Percentiles rank a stretch among this genome's conserved stretches.
phyloP scores from a whole-genome alignment of 1,140 invertebrate genomes.

The Lepidurus arcticus region DNA sequence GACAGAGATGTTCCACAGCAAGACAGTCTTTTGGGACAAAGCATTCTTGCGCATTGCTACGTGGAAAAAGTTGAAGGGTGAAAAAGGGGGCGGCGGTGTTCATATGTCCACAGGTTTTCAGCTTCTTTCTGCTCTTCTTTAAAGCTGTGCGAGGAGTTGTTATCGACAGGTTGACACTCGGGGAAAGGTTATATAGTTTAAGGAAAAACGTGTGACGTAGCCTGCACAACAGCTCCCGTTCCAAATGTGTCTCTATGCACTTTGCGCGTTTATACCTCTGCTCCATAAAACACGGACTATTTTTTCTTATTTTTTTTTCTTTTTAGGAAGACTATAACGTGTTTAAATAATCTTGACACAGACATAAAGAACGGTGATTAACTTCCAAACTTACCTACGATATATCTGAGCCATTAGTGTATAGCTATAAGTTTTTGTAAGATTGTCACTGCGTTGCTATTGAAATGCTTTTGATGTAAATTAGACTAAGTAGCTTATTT shows the following conservation, averaged over 20 bases:
- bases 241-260: background rate
- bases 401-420: background rate
- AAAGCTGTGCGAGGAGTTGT: background rate
- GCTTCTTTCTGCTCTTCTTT: background rate
- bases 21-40: background rate
- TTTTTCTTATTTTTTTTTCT: background rate
- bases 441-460: background rate
- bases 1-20: background rate
- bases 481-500: slow-evolving; percentile 16
- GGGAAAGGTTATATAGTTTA: background rate
- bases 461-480: background rate
- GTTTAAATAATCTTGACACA: slow-evolving; percentile 3
- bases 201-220: background rate
- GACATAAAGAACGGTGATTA: background rate
- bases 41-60: background rate
- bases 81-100: background rate
- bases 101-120: background rate
- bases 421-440: background rate
- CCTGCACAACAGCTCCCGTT: background rate
- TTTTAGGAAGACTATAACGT: background rate
- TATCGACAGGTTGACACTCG: slow-evolving; percentile 13
- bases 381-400: background rate
- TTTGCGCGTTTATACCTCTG: background rate
- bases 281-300: background rate
- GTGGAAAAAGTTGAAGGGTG: background rate